phyloP scores from a whole-genome alignment of 1,140 invertebrate species.

The Venturia canescens region DNA sequence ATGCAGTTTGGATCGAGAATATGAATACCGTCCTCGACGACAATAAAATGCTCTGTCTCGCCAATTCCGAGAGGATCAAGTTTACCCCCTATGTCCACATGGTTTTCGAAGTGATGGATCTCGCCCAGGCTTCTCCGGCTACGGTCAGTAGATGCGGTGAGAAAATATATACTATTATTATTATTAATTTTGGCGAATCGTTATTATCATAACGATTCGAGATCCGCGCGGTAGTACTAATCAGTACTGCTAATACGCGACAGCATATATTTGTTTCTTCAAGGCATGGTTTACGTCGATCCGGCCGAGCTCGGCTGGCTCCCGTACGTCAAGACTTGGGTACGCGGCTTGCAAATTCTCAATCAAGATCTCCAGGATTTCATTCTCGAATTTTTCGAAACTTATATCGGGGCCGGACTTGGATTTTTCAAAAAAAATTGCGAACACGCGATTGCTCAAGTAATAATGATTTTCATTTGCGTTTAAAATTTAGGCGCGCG shows the following conservation, averaged over 20 bases:
- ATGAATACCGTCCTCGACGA: slow-evolving; percentile 96
- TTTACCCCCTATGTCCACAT: slow-evolving; percentile 89
- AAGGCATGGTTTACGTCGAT: slow-evolving; percentile 94
- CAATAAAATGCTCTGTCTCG: slow-evolving; percentile 94
- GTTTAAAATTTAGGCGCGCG: no score
- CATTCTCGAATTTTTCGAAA: slow-evolving; percentile 80
- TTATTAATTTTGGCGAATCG: no score
- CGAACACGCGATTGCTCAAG: slow-evolving; percentile 81
- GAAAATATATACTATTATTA: no score
- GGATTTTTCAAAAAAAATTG: slow-evolving; percentile 83
- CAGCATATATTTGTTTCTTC: not conserved
- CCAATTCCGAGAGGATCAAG: slow-evolving; percentile 94
- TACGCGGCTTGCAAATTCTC: slow-evolving; percentile 78
- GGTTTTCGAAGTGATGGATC: slow-evolving; percentile 93
- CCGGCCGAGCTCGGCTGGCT: slow-evolving; percentile 87
- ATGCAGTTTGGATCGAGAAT: slow-evolving; percentile 97
- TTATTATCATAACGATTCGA: no score
- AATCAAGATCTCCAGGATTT: slow-evolving; percentile 78
- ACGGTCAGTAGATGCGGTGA: slow-evolving; percentile 85
- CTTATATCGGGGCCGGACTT: slow-evolving; percentile 82
- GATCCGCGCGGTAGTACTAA: no score
- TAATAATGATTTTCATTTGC: slow-evolving; percentile 60
- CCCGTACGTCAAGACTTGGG: slow-evolving; percentile 89
- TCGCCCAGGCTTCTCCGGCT: slow-evolving; percentile 91
- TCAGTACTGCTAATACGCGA: no score